Conservation (phyloP, 1,140 invertebrate genomes). For the Pemphigus obesinymphae region DNA sequence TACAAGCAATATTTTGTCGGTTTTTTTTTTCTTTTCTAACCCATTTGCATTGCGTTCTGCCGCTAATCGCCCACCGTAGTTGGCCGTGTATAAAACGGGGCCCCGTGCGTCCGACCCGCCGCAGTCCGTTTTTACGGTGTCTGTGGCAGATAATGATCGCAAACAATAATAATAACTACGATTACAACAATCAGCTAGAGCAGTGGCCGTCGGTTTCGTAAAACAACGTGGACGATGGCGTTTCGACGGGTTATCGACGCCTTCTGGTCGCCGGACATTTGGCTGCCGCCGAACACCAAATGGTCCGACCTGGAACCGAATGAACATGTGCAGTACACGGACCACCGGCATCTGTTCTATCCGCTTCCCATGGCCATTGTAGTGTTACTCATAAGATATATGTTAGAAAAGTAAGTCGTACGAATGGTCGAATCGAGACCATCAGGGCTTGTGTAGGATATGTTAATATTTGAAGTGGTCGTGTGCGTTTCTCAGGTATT, state of each 20-base stretch:
- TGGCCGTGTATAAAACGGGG: no score
- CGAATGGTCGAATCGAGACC: no score
- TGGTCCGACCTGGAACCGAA: constrained; percentile 81
- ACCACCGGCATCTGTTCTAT: constrained; percentile 72
- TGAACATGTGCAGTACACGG: constrained; percentile 69
- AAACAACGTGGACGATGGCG: neutral
- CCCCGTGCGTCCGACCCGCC: neutral
- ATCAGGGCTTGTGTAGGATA: no score
- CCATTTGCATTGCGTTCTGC: no score
- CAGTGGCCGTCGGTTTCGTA: neutral
- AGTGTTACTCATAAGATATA: constrained; percentile 67
- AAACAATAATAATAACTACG: neutral
- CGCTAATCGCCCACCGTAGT: no score
- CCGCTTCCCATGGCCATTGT: constrained; percentile 76
- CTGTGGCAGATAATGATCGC: neutral
- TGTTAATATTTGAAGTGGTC: neutral
- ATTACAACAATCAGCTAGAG: neutral
- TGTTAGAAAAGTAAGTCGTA: constrained; percentile 71
- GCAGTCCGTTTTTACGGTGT: neutral
- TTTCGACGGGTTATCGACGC: constrained; percentile 49
- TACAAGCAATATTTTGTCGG: no score
- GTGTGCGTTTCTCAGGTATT: constrained; percentile 59
- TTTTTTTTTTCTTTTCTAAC: no score
- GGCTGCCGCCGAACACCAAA: constrained; percentile 83
- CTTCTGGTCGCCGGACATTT: constrained; percentile 79